Evolutionary conservation across 2,888 invertebrate genomes (phyloP), one percentile per base, ranked within the genome.

Genomic region (Sisyra nigra): DNA sequence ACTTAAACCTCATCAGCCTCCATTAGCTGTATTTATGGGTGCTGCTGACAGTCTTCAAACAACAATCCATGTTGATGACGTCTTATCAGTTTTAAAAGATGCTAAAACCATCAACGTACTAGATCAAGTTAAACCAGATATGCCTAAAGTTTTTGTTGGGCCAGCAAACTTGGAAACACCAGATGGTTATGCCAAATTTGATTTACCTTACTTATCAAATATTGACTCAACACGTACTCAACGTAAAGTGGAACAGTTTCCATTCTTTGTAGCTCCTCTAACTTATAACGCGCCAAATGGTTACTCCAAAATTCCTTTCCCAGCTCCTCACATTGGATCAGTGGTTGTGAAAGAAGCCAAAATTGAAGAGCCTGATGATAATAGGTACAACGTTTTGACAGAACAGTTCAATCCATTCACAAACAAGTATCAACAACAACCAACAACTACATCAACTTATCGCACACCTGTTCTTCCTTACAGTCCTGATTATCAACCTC

Each of bases 261-360:
- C 86, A 1, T 87, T 87, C 61, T 88, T 87, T 52, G 87, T 88
- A 6, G 87, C 87, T 1, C 87, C 87, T 0, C 60, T 86, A 17
- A 87, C 83, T 54, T 88, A 86, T 54, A 78, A 80, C 50, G 78
- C 86, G n/a, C 87, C 86, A 1, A 68, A 73, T 39, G 87, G 87
- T 3, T 87, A 84, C 55, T 80, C 83, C 0, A 88, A 87, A 62
- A 87, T 88, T 48, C 78, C 85, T 1, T 74, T 88, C 56, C 87
- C 87, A 1, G 79, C 85, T 10, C 87, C 87, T 1, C 87, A 88
- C 53, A 85, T 88, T 0, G 87, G 87, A 1, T 86, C 86, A 1
- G 83, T 88, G 3, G 83, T 88, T 0, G 72, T 40, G 7, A 41
- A 38, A 39, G 44, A 46, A 35, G 24, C 40, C 7, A 24, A 9